A percentile compares a stretch with the other conserved stretches of the same genome.
phyloP scores from a whole-genome alignment of 2,888 invertebrate species.

The Neelides folsomi region DNA sequence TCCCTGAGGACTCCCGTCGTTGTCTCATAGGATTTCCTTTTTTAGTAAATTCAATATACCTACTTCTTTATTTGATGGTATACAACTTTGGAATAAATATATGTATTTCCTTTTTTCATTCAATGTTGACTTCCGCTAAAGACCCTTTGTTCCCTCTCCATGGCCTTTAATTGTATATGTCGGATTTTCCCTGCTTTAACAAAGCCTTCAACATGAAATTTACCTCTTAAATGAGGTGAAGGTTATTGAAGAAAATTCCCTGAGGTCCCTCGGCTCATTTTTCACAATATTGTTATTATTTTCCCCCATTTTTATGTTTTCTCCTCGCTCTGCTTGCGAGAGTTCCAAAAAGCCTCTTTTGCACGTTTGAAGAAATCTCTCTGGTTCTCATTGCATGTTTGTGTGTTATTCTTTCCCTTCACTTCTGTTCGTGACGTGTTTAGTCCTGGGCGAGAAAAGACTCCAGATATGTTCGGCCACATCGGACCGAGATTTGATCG shows the following conservation, averaged over 20 bases:
- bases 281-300: slow-evolving; percentile 13
- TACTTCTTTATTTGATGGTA: no score
- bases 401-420: slow-evolving; percentile 22
- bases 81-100: no score
- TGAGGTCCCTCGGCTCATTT: neutral
- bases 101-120: no score
- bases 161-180: slow-evolving; percentile 1
- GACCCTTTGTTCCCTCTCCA: neutral
- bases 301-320: slow-evolving; percentile 20
- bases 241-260: no score
- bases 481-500: slow-evolving; percentile 81
- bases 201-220: no score
- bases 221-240: no score
- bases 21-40: no score
- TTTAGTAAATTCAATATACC: no score
- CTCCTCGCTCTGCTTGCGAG: slow-evolving; percentile 24
- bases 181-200: no score
- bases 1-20: no score
- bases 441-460: slow-evolving; percentile 70
- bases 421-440: slow-evolving; percentile 54
- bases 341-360: slow-evolving; percentile 10
- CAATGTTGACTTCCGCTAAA: slow-evolving; percentile 16
- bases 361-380: slow-evolving; percentile 4
- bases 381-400: slow-evolving; percentile 6
- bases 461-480: slow-evolving; percentile 68